Evolutionary conservation across 2,888 invertebrate species (phyloP).

Genomic region (Sminthurides aquaticus): DNA sequence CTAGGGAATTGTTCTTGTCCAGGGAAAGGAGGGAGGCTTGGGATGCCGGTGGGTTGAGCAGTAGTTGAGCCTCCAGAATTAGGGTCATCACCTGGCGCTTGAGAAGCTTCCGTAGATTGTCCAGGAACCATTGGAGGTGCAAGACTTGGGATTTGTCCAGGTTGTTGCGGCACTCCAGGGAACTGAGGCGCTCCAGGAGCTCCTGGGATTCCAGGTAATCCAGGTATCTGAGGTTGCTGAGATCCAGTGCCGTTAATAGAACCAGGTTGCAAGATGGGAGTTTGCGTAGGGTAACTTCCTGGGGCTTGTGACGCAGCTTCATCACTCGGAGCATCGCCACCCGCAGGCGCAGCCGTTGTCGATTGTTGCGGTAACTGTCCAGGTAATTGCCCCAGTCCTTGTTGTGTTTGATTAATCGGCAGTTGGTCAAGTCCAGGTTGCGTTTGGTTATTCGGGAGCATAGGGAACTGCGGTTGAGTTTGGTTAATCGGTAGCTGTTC

Average conservation of each 20-base stretch:
- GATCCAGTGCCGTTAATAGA: neutral
- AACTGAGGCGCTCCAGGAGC: conserved; percentile 2
- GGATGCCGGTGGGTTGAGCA: conserved; percentile 1
- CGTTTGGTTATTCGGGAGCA: conserved; percentile 1
- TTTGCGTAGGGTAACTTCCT: conserved; percentile 8
- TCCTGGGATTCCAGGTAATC: conserved; percentile 1
- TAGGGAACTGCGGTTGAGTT: neutral
- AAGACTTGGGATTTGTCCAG: conserved; percentile 8
- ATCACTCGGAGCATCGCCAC: conserved; percentile 1
- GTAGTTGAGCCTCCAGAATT: neutral
- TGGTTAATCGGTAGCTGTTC: neutral
- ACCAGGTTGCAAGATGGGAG: conserved; percentile 18
- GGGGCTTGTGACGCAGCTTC: neutral
- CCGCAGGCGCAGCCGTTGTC: conserved; percentile 9
- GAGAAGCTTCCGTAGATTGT: neutral
- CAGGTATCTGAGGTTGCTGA: conserved; percentile 8
- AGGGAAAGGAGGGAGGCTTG: conserved; percentile 9
- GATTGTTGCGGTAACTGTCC: neutral
- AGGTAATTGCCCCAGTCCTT: conserved; percentile 5
- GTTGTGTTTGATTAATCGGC: neutral
- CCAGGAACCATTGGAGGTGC: conserved; percentile 5
- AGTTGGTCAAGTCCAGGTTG: conserved; percentile 1
- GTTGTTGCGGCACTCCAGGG: neutral
- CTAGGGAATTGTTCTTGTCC: conserved; percentile 3
- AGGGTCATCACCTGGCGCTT: neutral